These are phyloP conservation scores for Caranx ignobilis DNA, from an alignment of 2,113 vertebrate species.

Conservation along the genomic window DNA sequence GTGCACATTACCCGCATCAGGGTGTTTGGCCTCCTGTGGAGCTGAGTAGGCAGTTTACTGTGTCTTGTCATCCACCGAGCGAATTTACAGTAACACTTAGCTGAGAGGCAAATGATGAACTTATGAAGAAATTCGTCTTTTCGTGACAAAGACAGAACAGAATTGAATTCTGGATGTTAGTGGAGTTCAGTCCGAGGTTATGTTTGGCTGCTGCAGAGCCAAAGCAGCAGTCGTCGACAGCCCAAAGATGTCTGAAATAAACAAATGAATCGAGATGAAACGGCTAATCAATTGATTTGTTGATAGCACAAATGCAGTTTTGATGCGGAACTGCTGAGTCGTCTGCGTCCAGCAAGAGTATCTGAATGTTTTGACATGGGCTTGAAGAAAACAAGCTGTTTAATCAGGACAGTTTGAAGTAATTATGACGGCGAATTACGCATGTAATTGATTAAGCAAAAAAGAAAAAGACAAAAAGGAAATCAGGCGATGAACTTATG, in stretches of 20 bases:
- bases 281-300: too few species aligned
- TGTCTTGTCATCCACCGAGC: neutral
- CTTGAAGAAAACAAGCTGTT: too few species aligned
- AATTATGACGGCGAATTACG: neutral
- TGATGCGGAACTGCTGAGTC: too few species aligned
- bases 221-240: too few species aligned
- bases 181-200: neutral
- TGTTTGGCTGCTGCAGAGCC: neutral
- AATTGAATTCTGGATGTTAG: neutral
- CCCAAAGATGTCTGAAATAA: neutral
- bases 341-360: neutral
- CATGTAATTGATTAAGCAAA: neutral
- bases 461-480: too few species aligned
- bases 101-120: neutral
- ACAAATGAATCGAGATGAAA: neutral
- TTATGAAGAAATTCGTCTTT: neutral
- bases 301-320: too few species aligned
- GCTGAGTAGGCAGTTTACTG: constrained; percentile 6
- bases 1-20: constrained; percentile 6
- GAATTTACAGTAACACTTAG: neutral
- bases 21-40: constrained; percentile 4
- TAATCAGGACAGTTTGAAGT: neutral
- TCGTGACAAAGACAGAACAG: neutral
- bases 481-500: neutral
- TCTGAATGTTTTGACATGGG: neutral